A percentile compares a stretch with the other conserved stretches of the same genome.
These are phyloP conservation scores for Endomychus coccineus DNA, from an alignment of 2,888 invertebrate genomes.

Conservation along the genomic window DNA sequence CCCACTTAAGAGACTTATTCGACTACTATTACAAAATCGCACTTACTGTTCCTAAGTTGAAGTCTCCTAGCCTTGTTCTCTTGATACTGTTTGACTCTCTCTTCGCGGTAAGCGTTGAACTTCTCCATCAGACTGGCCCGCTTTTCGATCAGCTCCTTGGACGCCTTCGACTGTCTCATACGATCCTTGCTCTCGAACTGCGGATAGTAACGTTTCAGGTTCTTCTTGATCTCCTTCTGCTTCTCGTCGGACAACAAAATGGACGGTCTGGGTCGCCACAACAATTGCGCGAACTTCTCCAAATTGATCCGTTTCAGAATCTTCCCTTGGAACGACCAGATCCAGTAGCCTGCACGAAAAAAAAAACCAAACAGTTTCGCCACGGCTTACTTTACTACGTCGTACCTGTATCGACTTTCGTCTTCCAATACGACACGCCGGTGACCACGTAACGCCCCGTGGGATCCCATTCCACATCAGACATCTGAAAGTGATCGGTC, in stretches of 20 bases:
- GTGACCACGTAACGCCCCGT: conserved; percentile 96
- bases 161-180: conserved; percentile 83
- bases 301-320: conserved; percentile 73
- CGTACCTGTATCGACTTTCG: conserved; percentile 68
- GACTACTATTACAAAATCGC: too few species aligned
- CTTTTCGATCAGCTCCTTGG: conserved; percentile 91
- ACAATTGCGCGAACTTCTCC: conserved; percentile 88
- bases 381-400: background rate
- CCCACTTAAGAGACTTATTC: too few species aligned
- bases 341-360: conserved; percentile 72
- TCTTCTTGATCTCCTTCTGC: conserved; percentile 93
- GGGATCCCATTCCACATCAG: conserved; percentile 99
- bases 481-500: conserved; percentile 85
- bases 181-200: conserved; percentile 96
- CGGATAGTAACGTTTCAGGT: conserved; percentile 92
- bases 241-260: conserved; percentile 76
- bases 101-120: conserved; percentile 72
- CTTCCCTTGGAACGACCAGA: conserved; percentile 93
- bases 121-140: conserved; percentile 81
- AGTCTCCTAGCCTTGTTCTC: conserved; percentile 73
- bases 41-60: conserved; percentile 80
- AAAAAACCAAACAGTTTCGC: background rate
- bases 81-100: conserved; percentile 66
- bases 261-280: conserved; percentile 93
- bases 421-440: conserved; percentile 91